These are phyloP conservation scores for Phalacrocorax aristotelis DNA, from an alignment of 2,113 vertebrate genomes.

Conservation along the genomic window DNA sequence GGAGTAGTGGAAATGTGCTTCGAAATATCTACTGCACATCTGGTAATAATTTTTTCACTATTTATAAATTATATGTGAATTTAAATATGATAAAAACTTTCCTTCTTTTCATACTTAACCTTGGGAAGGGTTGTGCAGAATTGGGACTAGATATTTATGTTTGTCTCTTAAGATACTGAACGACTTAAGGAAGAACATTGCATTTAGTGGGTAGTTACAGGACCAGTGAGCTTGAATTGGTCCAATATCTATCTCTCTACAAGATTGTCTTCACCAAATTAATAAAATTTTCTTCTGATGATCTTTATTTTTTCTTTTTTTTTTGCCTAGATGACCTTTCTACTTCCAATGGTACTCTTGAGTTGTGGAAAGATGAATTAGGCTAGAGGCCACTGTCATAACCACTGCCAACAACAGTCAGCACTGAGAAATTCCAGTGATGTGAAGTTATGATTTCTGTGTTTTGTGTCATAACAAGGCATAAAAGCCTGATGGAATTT, in stretches of 20 bases:
- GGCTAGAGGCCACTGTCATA: not conserved
- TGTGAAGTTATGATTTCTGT: not conserved
- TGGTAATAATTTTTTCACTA: not conserved
- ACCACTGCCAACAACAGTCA: not conserved
- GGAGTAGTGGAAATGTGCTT: not conserved
- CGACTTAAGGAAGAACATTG: not conserved
- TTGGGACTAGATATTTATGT: not conserved
- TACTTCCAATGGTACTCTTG: not conserved
- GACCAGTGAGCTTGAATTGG: not conserved
- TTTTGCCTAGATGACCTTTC: not conserved
- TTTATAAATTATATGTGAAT: not conserved
- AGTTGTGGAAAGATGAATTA: not conserved
- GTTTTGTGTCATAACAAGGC: not conserved
- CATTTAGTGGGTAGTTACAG: not conserved
- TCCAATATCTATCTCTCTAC: not conserved
- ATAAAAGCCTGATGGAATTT: not conserved
- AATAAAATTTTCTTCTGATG: not conserved
- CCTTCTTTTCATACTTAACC: not conserved
- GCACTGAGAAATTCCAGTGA: not conserved
- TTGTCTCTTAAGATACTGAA: not conserved
- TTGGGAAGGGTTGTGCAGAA: not conserved
- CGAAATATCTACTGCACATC: not conserved
- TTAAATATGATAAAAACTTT: not conserved
- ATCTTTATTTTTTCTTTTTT: not conserved
- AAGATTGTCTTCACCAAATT: not conserved